phyloP scores from a whole-genome alignment of 2,113 vertebrate genomes.

The Meles meles region DNA sequence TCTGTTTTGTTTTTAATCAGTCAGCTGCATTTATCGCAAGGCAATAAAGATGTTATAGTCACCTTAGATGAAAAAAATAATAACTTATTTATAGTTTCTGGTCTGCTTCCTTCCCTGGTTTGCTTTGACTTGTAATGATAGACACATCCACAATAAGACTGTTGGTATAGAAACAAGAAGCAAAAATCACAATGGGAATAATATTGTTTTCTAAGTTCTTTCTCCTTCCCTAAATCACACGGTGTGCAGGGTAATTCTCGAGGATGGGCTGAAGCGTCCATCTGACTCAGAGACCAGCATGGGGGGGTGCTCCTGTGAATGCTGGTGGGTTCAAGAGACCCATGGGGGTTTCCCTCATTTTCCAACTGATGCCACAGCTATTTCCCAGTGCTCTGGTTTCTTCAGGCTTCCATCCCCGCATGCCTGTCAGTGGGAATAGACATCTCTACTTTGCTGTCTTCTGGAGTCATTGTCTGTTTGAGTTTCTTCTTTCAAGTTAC shows the following conservation, averaged over 20 bases:
- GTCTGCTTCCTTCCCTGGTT: not conserved
- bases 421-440: not conserved
- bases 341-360: not conserved
- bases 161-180: constrained; percentile 43
- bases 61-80: constrained; percentile 39
- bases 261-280: not conserved
- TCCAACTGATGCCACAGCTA: not conserved
- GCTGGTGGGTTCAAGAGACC: not conserved
- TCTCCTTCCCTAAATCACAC: not conserved
- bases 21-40: constrained; percentile 36
- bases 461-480: not conserved
- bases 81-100: constrained; percentile 24
- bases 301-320: not conserved
- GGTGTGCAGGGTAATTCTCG: not conserved
- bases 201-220: not conserved
- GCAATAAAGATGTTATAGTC: constrained; percentile 20
- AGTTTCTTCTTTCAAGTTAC: not conserved
- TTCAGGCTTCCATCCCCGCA: not conserved
- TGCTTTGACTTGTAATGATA: constrained; percentile 38
- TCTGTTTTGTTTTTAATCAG: constrained; percentile 42
- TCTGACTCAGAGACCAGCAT: not conserved
- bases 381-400: not conserved
- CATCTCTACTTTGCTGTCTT: not conserved
- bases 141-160: not conserved
- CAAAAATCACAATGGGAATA: not conserved